Evolutionary conservation across 2,888 invertebrate genomes (phyloP).

Genomic region (Scaptomyza cyrtandrae): DNA sequence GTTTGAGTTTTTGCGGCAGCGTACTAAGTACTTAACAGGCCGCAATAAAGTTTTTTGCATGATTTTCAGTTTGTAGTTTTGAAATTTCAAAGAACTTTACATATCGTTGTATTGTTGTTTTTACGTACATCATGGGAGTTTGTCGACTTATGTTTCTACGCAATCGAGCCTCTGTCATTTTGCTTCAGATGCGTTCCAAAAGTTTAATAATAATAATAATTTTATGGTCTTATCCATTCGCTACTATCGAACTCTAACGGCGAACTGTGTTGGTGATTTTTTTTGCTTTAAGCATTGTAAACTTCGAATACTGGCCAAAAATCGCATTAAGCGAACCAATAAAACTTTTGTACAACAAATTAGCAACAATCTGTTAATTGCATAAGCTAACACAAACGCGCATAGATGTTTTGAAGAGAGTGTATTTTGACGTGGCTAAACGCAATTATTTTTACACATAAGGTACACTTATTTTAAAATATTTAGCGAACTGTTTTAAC

Average conservation of each 20-base stretch:
- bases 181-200: constrained; percentile 2
- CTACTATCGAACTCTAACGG: constrained; percentile 28
- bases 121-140: constrained; percentile 75
- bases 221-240: constrained; percentile 43
- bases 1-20: constrained; percentile 18
- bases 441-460: not conserved
- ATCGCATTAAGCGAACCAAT: constrained; percentile 49
- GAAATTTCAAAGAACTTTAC: not conserved
- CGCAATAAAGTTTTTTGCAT: constrained; percentile 27
- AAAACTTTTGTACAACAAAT: constrained; percentile 64
- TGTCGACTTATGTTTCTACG: constrained; percentile 77
- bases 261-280: constrained; percentile 31
- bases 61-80: constrained; percentile 32
- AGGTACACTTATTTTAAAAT: not conserved
- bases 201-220: constrained; percentile 2
- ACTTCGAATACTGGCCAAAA: constrained; percentile 43
- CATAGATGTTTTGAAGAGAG: constrained; percentile 26
- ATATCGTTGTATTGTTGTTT: constrained; percentile 10
- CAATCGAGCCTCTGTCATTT: constrained; percentile 78
- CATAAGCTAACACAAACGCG: constrained; percentile 45
- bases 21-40: constrained; percentile 27
- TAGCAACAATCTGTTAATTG: constrained; percentile 65
- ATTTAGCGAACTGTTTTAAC: too few species aligned
- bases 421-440: constrained; percentile 28
- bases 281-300: constrained; percentile 10